Evolutionary conservation across 2,113 vertebrate species (phyloP), one percentile per base, ranked within the genome.

Genomic region (Chaetorhynchus papuensis): DNA sequence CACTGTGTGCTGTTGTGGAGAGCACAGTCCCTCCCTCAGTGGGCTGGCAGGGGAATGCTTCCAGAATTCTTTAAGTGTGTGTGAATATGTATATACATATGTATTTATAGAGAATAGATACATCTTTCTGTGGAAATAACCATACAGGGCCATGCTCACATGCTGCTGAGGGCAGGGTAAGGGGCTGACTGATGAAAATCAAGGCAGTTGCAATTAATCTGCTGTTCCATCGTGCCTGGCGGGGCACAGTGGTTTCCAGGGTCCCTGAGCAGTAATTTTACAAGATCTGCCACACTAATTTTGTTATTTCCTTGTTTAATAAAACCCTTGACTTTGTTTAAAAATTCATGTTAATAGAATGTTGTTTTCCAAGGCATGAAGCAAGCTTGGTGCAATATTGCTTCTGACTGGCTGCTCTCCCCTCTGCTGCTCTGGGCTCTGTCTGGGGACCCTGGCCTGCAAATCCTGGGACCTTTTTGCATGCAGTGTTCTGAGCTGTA

Each of bases 261-360:
- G 10, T 92, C 94, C 85, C 88, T 28, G n/a, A 94, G 71, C 85
- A 63, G 87, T 83, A 22, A 52, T 88, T 90, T 39, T 83, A 74
- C 88, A 89, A 94, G 88, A 69, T 78, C 65, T 92, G 83, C 77
- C 83, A 52, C 37, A 1, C 88, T 95, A 37, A 75, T 84, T 94
- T 89, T 90, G 80, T 95, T 61, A 35, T 90, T 96, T 96, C 85
- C 88, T 57, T 90, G 69, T 93, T 94, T 86, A 95, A 95, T 92
- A 87, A 94, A 95, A 76, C 80, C 61, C 76, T 79, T 65, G 80
- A 76, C 87, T 96, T 95, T 35, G 74, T 94, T 94, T 89, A 94
- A 96, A 95, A 82, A 69, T 94, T 92, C 63, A 91, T 93, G 87
- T 64, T 82, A 93, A 76, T 78, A 87, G 87, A 71, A 65, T 7